Evolutionary conservation across 2,888 invertebrate species (phyloP).

Genomic region (Philhelius pedissequus): DNA sequence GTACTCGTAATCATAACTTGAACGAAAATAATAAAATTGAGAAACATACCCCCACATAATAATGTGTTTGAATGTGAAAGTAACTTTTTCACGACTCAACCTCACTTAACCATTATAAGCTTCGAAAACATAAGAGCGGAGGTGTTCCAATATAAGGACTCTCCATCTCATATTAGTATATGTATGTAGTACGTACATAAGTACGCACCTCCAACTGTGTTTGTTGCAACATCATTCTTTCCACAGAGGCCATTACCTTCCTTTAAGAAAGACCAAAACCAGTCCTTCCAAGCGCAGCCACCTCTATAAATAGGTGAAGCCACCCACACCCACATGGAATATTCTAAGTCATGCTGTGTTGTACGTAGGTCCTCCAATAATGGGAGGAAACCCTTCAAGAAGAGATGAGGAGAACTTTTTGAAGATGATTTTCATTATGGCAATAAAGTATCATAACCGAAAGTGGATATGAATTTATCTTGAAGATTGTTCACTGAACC

Average conservation of each 20-base stretch:
- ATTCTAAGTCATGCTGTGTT: slow-evolving; percentile 17
- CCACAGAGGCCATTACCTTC: slow-evolving; percentile 21
- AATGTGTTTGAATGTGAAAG: slow-evolving; percentile 16
- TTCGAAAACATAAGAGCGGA: background rate
- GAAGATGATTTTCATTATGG: slow-evolving; percentile 68
- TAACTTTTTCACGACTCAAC: background rate
- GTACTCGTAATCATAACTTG: slow-evolving; percentile 38
- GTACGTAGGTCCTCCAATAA: background rate
- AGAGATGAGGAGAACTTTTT: slow-evolving; percentile 54
- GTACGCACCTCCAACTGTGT: slow-evolving; percentile 65
- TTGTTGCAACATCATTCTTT: slow-evolving; percentile 58
- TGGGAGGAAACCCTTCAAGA: slow-evolving; percentile 48
- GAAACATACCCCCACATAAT: slow-evolving; percentile 22
- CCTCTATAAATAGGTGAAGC: background rate
- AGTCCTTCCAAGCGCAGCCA: background rate
- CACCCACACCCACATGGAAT: too few species aligned
- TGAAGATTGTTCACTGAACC: slow-evolving; percentile 43
- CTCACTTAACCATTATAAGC: background rate
- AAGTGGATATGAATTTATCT: slow-evolving; percentile 69
- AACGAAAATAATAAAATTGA: slow-evolving; percentile 41
- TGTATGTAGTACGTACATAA: background rate
- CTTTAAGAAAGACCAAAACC: slow-evolving; percentile 20
- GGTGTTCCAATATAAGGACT: slow-evolving; percentile 30
- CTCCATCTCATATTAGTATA: background rate
- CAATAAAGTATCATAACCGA: slow-evolving; percentile 67